Percentiles rank a stretch among this genome's conserved stretches.
Evolutionary conservation across 2,888 invertebrate genomes (phyloP).

Genomic region (Hemaris fuciformis): DNA sequence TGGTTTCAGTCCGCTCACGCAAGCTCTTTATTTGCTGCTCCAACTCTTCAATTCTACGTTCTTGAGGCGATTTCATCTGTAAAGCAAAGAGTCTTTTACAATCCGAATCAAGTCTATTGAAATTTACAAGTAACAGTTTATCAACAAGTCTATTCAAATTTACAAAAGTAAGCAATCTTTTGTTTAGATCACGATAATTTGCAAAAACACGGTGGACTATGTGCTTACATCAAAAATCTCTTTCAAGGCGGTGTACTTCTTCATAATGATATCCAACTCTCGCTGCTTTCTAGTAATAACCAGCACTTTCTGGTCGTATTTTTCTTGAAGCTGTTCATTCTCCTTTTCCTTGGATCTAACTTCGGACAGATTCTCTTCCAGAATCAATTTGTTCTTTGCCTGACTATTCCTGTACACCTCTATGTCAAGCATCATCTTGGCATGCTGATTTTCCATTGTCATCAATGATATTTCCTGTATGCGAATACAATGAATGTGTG

Average conservation of each 20-base stretch:
- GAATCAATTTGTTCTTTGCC: slow-evolving; percentile 51
- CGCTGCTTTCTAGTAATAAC: slow-evolving; percentile 62
- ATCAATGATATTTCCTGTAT: slow-evolving; percentile 77
- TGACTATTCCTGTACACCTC: slow-evolving; percentile 75
- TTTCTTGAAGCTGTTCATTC: slow-evolving; percentile 53
- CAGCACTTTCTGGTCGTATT: slow-evolving; percentile 52
- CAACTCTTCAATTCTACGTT: slow-evolving; percentile 83
- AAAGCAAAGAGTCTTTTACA: neutral
- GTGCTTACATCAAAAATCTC: slow-evolving; percentile 73
- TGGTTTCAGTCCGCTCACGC: slow-evolving; percentile 82
- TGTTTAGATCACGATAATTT: too few species aligned
- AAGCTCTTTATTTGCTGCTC: slow-evolving; percentile 84
- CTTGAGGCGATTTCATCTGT: slow-evolving; percentile 76
- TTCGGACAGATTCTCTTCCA: slow-evolving; percentile 53
- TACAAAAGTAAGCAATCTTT: too few species aligned
- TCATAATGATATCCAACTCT: slow-evolving; percentile 61
- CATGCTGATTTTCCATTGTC: slow-evolving; percentile 81
- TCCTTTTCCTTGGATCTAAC: slow-evolving; percentile 62
- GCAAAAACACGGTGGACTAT: too few species aligned
- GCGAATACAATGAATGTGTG: neutral
- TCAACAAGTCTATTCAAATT: too few species aligned
- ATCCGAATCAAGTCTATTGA: too few species aligned
- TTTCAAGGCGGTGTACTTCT: slow-evolving; percentile 55
- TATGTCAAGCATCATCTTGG: slow-evolving; percentile 80
- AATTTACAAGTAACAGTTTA: too few species aligned